These are phyloP conservation scores for Antedon mediterranea DNA, from an alignment of 53 echinoderm and acorn worm species.

Conservation along the genomic window DNA sequence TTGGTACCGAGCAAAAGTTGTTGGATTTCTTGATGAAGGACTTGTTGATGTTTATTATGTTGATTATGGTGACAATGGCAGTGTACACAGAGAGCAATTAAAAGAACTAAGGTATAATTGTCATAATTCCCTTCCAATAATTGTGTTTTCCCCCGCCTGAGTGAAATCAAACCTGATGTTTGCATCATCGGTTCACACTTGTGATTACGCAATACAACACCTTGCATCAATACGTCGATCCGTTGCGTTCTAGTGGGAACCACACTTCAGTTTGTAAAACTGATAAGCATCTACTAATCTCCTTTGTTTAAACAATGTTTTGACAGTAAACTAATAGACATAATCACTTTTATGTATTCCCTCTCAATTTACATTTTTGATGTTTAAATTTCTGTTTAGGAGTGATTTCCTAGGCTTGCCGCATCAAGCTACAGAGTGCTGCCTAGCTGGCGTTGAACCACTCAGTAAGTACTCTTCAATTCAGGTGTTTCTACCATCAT, in stretches of 20 bases:
- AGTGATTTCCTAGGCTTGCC: conserved; percentile 80
- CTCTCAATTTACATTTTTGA: too few relatives aligned
- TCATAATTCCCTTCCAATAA: too few relatives aligned
- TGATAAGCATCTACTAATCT: too few relatives aligned
- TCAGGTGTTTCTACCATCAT: too few relatives aligned
- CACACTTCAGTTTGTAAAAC: neutral
- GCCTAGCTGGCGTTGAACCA: conserved; percentile 51
- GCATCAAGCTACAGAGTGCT: conserved; percentile 80
- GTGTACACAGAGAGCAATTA: conserved; percentile 29
- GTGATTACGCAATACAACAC: too few relatives aligned
- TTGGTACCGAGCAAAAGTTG: conserved; percentile 72
- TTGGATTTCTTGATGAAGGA: conserved; percentile 63
- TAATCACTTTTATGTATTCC: too few relatives aligned
- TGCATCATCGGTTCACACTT: too few relatives aligned
- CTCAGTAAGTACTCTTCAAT: conserved; percentile 36
- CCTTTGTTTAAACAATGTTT: too few relatives aligned
- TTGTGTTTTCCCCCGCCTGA: too few relatives aligned
- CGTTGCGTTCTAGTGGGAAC: too few relatives aligned
- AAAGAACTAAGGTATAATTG: conserved; percentile 50
- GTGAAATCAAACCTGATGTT: neutral
- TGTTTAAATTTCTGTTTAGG: conserved; percentile 11
- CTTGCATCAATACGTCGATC: too few relatives aligned
- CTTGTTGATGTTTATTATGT: conserved; percentile 77
- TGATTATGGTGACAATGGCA: conserved; percentile 79
- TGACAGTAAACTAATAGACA: too few relatives aligned